Conservation (phyloP, 1,140 invertebrate species). For the Lethocerus indicus region DNA sequence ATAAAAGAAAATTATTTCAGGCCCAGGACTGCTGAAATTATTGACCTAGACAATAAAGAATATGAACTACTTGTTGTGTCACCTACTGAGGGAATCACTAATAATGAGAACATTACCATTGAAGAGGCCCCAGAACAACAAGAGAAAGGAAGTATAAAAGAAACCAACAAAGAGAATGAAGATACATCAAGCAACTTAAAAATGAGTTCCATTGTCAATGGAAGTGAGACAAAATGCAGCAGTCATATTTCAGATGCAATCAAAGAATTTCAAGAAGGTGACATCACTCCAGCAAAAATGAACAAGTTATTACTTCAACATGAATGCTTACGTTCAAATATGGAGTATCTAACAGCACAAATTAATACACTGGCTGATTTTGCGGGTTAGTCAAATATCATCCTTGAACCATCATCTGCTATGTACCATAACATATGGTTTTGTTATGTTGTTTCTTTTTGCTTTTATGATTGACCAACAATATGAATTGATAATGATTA, state of each 20-base stretch:
- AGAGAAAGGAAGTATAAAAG: neutral
- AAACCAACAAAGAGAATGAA: neutral
- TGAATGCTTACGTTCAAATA: constrained; percentile 5
- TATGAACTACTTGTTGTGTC: too few species aligned
- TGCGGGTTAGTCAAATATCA: neutral
- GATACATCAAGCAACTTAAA: neutral
- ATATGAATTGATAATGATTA: too few species aligned
- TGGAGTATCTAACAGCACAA: constrained; percentile 9
- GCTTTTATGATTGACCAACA: too few species aligned
- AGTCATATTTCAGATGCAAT: neutral
- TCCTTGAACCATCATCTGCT: too few species aligned
- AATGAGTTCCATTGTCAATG: neutral
- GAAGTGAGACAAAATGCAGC: neutral
- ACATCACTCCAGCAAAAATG: constrained; percentile 1
- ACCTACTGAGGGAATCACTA: too few species aligned
- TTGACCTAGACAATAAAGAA: too few species aligned
- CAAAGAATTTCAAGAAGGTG: neutral
- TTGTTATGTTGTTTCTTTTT: too few species aligned
- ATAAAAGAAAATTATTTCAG: too few species aligned
- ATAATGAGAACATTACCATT: neutral
- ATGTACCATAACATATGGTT: too few species aligned
- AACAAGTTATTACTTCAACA: constrained; percentile 9
- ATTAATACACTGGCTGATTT: constrained; percentile 13
- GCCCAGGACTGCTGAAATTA: too few species aligned
- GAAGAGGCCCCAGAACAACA: neutral